Evolutionary conservation across 2,888 invertebrate species (phyloP).

Genomic region (Agriopis leucophaearia): DNA sequence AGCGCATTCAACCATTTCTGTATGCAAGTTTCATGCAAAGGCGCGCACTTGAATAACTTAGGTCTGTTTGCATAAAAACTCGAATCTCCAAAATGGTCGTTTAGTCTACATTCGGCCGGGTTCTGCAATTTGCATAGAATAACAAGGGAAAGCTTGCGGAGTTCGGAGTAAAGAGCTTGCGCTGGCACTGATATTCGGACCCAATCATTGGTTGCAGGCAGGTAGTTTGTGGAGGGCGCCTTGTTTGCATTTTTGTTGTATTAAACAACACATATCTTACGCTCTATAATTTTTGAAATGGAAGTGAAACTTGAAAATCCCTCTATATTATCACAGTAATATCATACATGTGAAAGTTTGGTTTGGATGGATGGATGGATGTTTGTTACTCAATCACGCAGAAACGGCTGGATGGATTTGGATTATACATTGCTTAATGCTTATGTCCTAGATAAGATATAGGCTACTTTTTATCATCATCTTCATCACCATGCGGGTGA

Average conservation of each 20-base stretch:
- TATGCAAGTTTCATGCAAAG: constrained; percentile 79
- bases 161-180: constrained; percentile 65
- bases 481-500: too few relatives aligned
- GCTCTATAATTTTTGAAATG: constrained; percentile 4
- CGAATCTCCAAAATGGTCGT: constrained; percentile 80
- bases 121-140: constrained; percentile 83
- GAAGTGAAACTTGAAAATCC: too few relatives aligned
- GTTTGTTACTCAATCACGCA: too few relatives aligned
- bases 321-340: too few relatives aligned
- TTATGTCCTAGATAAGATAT: too few relatives aligned
- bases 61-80: constrained; percentile 83
- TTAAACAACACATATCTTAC: constrained; percentile 49
- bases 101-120: constrained; percentile 73
- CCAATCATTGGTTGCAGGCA: constrained; percentile 61
- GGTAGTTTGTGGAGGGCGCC: constrained; percentile 49
- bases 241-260: constrained; percentile 18
- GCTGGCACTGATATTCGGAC: constrained; percentile 64
- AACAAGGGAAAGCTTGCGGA: constrained; percentile 76
- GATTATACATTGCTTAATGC: too few relatives aligned
- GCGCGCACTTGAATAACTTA: constrained; percentile 82
- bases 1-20: constrained; percentile 73
- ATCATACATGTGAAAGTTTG: too few relatives aligned
- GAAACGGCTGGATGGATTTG: too few relatives aligned
- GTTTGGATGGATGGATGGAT: too few relatives aligned
- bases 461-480: too few relatives aligned